Base-by-base conservation (phyloP, 1,140 invertebrate species). In the Trialeurodes vaporariorum region DNA sequence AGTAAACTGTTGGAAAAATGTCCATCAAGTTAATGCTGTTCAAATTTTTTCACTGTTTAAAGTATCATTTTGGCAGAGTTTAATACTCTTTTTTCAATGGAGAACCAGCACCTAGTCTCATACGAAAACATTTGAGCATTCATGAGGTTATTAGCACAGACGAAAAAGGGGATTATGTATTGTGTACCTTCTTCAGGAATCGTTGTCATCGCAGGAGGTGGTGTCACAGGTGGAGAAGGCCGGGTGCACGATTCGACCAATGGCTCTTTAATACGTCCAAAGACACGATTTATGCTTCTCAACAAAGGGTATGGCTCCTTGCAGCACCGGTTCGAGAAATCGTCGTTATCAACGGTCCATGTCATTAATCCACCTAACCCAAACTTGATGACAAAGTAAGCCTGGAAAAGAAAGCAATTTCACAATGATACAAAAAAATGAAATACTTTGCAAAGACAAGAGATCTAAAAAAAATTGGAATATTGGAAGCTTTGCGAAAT, bases 291-390 rank as follows among this genome's bases (percentile, higher is more conserved):
- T 0, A 93, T 84, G 1, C 86, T 85, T 25, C 84, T 82, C 13
- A 94, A 77, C 2, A 94, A 74, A 0, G 91, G 91, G 70, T 85
- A 92, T 0, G 88, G 78, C 73, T 91, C 90, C 23, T 68, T 78
- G 72, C 91, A 94, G 75, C 91, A 93, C 0, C 81, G 79, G 77
- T 94, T 94, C 59, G 81, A 84, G 72, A 92, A 94, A 74, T 96
- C 93, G 72, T 96, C 93, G 68, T 98, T 77, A 75, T 97, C 94
- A 0, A 96, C 82, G 0, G 93, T 94, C 93, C 93, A 97, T 1
- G 92, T 87, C 68, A 91, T 88, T 1, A 87, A 85, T 11, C 93
- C 93, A 1, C 88, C 91, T 68, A 87, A 87, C 11, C 86, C 85
- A 73, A 85, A 83, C 1, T 81, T 78, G 23, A 83, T 76, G 1